phyloP scores from a whole-genome alignment of 2,113 vertebrate genomes.

The Bostrychus sinensis region DNA sequence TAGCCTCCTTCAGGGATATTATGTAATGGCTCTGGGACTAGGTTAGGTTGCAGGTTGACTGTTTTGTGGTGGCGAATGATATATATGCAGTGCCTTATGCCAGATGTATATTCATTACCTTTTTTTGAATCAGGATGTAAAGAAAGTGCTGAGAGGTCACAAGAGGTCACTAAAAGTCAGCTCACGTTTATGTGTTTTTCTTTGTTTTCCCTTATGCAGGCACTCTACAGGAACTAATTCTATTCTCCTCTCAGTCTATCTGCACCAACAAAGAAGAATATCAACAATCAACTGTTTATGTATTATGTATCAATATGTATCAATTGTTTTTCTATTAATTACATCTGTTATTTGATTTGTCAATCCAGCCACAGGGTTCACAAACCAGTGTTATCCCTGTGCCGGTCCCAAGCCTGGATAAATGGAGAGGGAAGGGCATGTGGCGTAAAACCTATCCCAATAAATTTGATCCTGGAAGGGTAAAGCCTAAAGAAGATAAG shows the following conservation, averaged over 20 bases:
- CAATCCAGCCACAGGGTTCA: neutral
- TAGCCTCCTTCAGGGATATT: slow-evolving; percentile 79
- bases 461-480: neutral
- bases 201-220: slow-evolving; percentile 21
- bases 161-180: slow-evolving; percentile 20
- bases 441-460: neutral
- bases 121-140: slow-evolving; percentile 58
- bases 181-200: slow-evolving; percentile 39
- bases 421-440: neutral
- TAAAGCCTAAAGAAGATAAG: neutral
- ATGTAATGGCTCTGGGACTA: slow-evolving; percentile 78
- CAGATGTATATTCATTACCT: slow-evolving; percentile 72
- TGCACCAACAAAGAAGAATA: neutral
- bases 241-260: slow-evolving; percentile 12
- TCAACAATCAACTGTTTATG: neutral
- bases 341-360: slow-evolving; percentile 16
- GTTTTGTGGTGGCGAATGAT: slow-evolving; percentile 59
- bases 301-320: too few relatives aligned
- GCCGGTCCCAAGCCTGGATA: neutral
- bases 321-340: slow-evolving; percentile 15
- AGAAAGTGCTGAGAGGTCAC: slow-evolving; percentile 54
- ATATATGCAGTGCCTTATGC: slow-evolving; percentile 47
- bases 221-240: slow-evolving; percentile 23
- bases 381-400: too few relatives aligned
- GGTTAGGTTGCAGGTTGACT: slow-evolving; percentile 51